Evolutionary conservation across 1,140 invertebrate genomes (phyloP).

Genomic region (honey bee (Apis mellifera)): Amel_HAv3.1 CM009941.2:6464501-6465000

Average conservation of each 20-base stretch:
- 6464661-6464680: conserved; percentile 77
- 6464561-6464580: conserved; percentile 80
- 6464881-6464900: conserved; percentile 83
- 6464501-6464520: conserved; percentile 83
- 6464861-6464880: conserved; percentile 84
- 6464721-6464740: conserved; percentile 84
- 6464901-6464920: conserved; percentile 80
- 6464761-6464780: conserved; percentile 87
- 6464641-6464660: conserved; percentile 71
- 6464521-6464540: conserved; percentile 77
- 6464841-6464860: conserved; percentile 85
- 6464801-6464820: conserved; percentile 79
- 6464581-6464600: conserved; percentile 79
- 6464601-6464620: conserved; percentile 76
- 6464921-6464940: conserved; percentile 84
- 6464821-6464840: conserved; percentile 87
- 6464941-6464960: conserved; percentile 83
- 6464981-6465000: conserved; percentile 77
- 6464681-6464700: conserved; percentile 82
- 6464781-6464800: conserved; percentile 84
- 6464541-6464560: conserved; percentile 83
- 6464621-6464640: conserved; percentile 81
- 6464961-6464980: conserved; percentile 78
- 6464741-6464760: conserved; percentile 87
- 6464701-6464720: conserved; percentile 84